These are phyloP conservation scores for Drosophila littoralis DNA, from an alignment of 1,140 invertebrate genomes.

Conservation along the genomic window DNA sequence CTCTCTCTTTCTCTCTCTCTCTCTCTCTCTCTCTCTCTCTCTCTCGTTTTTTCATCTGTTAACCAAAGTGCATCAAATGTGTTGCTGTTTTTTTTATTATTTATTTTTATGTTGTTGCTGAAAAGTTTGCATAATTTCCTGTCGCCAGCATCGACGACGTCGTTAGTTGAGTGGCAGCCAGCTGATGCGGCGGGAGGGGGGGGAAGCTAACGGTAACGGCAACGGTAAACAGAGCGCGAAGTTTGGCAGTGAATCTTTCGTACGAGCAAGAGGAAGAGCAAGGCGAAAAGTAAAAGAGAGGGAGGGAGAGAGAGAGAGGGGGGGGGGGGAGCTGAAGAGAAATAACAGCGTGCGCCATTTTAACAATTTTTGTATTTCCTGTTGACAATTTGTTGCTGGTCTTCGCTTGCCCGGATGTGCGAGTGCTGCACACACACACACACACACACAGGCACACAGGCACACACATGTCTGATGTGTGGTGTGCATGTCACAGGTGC, in stretches of 20 bases:
- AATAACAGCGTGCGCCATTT: constrained; percentile 44
- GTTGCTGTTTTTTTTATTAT: constrained; percentile 23
- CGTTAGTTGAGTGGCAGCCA: constrained; percentile 41
- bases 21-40: constrained; percentile 3
- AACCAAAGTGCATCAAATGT: constrained; percentile 62
- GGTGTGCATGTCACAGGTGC: constrained; percentile 77
- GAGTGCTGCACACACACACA: constrained; percentile 44
- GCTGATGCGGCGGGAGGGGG: neutral
- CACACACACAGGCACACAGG: constrained; percentile 46
- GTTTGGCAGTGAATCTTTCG: constrained; percentile 31
- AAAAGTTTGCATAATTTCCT: constrained; percentile 84
- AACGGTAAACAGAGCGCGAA: constrained; percentile 3
- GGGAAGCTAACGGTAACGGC: neutral
- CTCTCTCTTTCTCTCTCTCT: constrained; percentile 5
- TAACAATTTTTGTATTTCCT: constrained; percentile 72
- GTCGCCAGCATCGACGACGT: constrained; percentile 68
- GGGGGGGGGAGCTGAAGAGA: neutral
- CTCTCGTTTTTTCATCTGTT: constrained; percentile 14
- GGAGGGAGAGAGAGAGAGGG: neutral
- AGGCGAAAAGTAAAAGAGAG: neutral
- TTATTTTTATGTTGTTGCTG: constrained; percentile 53
- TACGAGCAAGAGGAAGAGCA: constrained; percentile 1
- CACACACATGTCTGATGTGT: constrained; percentile 52
- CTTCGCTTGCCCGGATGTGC: constrained; percentile 50
- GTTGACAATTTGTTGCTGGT: constrained; percentile 77